These are phyloP conservation scores for Harpagifer antarcticus DNA, from an alignment of 2,797 vertebrate species.

Conservation along the genomic window DNA sequence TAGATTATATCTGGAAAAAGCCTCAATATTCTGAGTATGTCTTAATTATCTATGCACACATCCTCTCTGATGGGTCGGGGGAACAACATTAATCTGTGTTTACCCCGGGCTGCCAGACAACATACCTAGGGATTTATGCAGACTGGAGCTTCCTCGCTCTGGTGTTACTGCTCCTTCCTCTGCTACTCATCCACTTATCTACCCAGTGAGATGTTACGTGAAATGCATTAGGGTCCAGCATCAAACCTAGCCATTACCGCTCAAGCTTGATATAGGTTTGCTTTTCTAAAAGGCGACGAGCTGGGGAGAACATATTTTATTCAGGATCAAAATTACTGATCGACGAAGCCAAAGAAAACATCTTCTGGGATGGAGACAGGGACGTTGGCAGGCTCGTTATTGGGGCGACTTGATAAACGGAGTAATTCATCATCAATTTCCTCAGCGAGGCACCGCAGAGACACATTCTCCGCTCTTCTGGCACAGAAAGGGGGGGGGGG, in stretches of 20 bases:
- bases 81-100: slow-evolving; percentile 74
- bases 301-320: not conserved
- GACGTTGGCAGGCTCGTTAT: slow-evolving; percentile 74
- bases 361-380: slow-evolving; percentile 60
- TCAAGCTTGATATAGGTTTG: slow-evolving; percentile 53
- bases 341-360: slow-evolving; percentile 63
- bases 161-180: slow-evolving; percentile 42
- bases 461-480: slow-evolving; percentile 67
- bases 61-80: slow-evolving; percentile 53
- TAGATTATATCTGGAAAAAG: slow-evolving; percentile 31
- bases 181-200: slow-evolving; percentile 70
- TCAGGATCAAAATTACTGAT: slow-evolving; percentile 57
- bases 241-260: slow-evolving; percentile 63
- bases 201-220: slow-evolving; percentile 67
- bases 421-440: slow-evolving; percentile 86
- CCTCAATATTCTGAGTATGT: slow-evolving; percentile 40
- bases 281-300: slow-evolving; percentile 52
- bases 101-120: slow-evolving; percentile 59
- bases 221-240: slow-evolving; percentile 56
- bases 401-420: slow-evolving; percentile 80
- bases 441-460: slow-evolving; percentile 61
- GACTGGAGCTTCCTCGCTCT: slow-evolving; percentile 48
- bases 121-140: slow-evolving; percentile 69
- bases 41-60: slow-evolving; percentile 60
- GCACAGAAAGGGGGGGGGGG: slow-evolving; percentile 50